Base-by-base conservation (phyloP, 2,888 invertebrate genomes). In the Thyatira batis region DNA sequence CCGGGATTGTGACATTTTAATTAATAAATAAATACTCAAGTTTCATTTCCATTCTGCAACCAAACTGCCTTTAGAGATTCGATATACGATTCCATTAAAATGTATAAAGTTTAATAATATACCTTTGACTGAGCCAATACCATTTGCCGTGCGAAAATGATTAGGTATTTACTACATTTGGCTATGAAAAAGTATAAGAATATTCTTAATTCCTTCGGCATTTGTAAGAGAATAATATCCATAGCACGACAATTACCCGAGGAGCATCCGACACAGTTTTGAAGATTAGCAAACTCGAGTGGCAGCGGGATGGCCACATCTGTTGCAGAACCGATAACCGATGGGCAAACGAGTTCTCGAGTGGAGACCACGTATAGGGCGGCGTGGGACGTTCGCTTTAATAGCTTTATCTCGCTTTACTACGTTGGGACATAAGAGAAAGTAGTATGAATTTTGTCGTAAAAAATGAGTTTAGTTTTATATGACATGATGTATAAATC, bases 341-440 rank as follows among this genome's bases (percentile, higher is more conserved):
- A 33, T 50, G 50, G 39, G 50, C 20, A 50, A 33, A 50, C 30
- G 50, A 50, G 50, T 43, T 30, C 39, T 33, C 50, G 33, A 50
- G 33, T 50, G 50, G 50, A 39, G 33, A 50, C 50, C 50, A 30
- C 33, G 48, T 27, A 48, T 27, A 27, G 13, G 27, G 48, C 39
- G 33, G 39, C 39, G 39, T 39, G 39, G 39, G 39, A 39, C 17
- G 39, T 8, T 17, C 39, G 39, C 39, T 39, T 39, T 39, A 17
- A 39, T 39, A 39, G 39, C 17, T 39, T 39, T 39, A 39, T 39
- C 39, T 39, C 8, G 17, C 39, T 39, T 33, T 39, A 39, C 13
- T 39, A 39, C 39, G 39, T 17, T 39, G 39, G 23, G 39, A 39
- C 39, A 39, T 39, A 33, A 39, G 39, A 39, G 39, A 39, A 39